A percentile compares a stretch with the other conserved stretches of the same genome.
phyloP scores from a whole-genome alignment of 2,888 invertebrate genomes.

The Dilophus febrilis region DNA sequence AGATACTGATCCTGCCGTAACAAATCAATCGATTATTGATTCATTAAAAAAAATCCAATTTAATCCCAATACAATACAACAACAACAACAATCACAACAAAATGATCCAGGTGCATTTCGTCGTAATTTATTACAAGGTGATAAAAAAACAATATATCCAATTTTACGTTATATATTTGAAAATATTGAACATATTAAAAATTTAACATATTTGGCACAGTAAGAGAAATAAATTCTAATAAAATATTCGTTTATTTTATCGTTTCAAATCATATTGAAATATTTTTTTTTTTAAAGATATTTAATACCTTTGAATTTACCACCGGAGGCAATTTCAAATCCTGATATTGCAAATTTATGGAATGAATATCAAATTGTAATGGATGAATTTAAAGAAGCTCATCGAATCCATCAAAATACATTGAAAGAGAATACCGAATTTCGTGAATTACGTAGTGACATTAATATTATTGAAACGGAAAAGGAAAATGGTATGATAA shows the following conservation, averaged over 20 bases:
- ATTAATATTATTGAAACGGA: slow-evolving; percentile 76
- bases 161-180: slow-evolving; percentile 65
- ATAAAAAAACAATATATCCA: slow-evolving; percentile 56
- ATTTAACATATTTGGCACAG: slow-evolving; percentile 71
- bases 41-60: slow-evolving; percentile 64
- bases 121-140: slow-evolving; percentile 39
- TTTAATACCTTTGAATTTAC: slow-evolving; percentile 46
- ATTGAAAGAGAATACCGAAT: slow-evolving; percentile 41
- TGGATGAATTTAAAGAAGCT: slow-evolving; percentile 63
- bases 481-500: slow-evolving; percentile 46
- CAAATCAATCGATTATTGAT: slow-evolving; percentile 52
- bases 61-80: slow-evolving; percentile 39
- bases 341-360: slow-evolving; percentile 52
- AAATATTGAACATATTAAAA: slow-evolving; percentile 54
- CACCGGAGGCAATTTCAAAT: slow-evolving; percentile 56
- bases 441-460: slow-evolving; percentile 69
- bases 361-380: slow-evolving; percentile 52
- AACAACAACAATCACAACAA: slow-evolving; percentile 17
- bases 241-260: too few relatives aligned
- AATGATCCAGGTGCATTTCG: slow-evolving; percentile 30
- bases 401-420: slow-evolving; percentile 53
- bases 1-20: slow-evolving; percentile 58
- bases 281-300: slow-evolving; percentile 23
- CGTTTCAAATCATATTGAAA: slow-evolving; percentile 1
- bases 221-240: too few relatives aligned